These are phyloP conservation scores for Heteromyza rotundicornis DNA, from an alignment of 2,888 invertebrate species.

Conservation along the genomic window DNA sequence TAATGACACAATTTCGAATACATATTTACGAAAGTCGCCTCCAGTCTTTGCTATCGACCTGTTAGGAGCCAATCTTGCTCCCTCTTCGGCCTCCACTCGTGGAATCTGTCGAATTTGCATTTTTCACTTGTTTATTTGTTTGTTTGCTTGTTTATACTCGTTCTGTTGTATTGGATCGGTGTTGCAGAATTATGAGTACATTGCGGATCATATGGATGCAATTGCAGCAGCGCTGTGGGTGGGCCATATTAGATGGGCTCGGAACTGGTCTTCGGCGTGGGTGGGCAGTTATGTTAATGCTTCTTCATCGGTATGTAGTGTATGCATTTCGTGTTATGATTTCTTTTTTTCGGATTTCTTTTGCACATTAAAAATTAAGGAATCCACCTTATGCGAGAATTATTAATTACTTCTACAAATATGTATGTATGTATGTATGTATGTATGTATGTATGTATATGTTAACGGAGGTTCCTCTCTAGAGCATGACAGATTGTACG, in stretches of 20 bases:
- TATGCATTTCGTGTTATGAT: too few species aligned
- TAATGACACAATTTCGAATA: too few species aligned
- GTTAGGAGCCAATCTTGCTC: neutral
- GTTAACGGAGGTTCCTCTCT: too few species aligned
- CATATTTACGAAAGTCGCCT: neutral
- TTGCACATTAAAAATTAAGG: too few species aligned
- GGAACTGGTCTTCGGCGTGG: neutral
- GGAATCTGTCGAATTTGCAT: neutral
- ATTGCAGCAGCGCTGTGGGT: neutral
- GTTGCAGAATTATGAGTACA: neutral
- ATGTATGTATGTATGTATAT: too few species aligned
- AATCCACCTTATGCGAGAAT: neutral
- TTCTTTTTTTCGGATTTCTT: too few species aligned
- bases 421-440: too few species aligned
- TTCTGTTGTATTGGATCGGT: neutral
- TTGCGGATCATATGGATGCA: neutral
- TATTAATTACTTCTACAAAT: neutral
- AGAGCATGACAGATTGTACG: slow-evolving; percentile 3
- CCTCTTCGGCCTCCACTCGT: too few species aligned
- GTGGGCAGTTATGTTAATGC: neutral
- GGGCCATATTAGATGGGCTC: neutral
- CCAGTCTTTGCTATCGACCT: neutral
- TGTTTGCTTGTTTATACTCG: neutral
- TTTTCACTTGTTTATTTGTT: slow-evolving; percentile 1
- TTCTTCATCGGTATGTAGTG: too few species aligned